Evolutionary conservation across 2,797 vertebrate genomes (phyloP).

Genomic region (Myotis vivesi): DNA sequence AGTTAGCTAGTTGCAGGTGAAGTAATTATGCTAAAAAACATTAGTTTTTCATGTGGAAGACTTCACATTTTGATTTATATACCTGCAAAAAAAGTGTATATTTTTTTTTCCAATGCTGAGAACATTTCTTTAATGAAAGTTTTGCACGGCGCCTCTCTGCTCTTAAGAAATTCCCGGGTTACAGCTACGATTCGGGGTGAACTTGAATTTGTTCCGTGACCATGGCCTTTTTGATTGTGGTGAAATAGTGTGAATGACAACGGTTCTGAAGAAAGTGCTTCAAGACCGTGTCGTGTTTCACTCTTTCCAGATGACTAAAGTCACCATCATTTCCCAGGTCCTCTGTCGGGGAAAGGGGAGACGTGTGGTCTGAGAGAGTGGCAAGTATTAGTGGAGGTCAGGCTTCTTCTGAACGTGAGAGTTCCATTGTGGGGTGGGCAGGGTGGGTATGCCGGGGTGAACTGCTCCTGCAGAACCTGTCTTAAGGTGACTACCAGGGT

Average conservation of each 20-base stretch:
- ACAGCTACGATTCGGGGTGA: neutral
- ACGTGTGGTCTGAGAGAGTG: conserved; percentile 47
- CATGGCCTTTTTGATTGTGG: conserved; percentile 52
- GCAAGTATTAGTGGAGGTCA: conserved; percentile 51
- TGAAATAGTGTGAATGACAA: conserved; percentile 50
- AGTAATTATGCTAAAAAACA: neutral
- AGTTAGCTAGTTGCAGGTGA: conserved; percentile 5
- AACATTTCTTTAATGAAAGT: conserved; percentile 8
- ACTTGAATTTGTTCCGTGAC: conserved; percentile 21
- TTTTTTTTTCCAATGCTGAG: neutral
- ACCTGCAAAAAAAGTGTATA: neutral
- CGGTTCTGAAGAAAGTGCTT: conserved; percentile 53
- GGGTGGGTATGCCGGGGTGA: neutral
- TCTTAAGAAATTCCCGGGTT: conserved; percentile 69
- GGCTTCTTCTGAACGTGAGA: conserved; percentile 37
- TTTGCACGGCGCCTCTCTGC: neutral
- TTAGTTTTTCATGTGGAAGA: neutral
- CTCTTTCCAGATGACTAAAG: conserved; percentile 80
- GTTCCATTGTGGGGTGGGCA: neutral
- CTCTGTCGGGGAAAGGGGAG: conserved; percentile 39
- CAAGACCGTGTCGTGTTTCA: conserved; percentile 58
- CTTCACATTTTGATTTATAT: neutral
- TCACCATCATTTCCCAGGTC: conserved; percentile 53
- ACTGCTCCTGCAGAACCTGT: neutral
- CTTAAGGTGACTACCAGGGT: neutral